These are phyloP conservation scores for Lasioglossum zephyrum DNA, from an alignment of 2,888 invertebrate species.

Conservation along the genomic window DNA sequence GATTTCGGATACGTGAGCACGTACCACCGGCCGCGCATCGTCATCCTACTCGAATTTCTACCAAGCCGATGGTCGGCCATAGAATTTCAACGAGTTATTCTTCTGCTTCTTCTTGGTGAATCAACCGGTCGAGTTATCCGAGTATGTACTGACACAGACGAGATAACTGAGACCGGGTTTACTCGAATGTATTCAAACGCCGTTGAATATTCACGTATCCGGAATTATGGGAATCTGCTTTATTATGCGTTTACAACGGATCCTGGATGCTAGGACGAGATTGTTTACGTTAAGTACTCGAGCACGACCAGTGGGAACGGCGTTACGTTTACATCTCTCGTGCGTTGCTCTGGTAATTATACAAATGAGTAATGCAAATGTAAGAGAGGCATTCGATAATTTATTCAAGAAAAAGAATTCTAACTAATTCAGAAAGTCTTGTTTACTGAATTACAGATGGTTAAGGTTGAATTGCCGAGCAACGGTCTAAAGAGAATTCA, in stretches of 20 bases:
- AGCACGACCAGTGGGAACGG: not conserved
- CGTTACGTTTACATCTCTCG: not conserved
- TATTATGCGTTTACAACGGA: not conserved
- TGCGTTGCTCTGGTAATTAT: not conserved
- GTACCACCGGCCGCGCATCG: constrained; percentile 14
- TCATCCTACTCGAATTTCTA: constrained; percentile 29
- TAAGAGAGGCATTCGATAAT: not conserved
- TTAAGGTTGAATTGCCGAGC: too few species aligned
- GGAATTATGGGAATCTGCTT: constrained; percentile 7
- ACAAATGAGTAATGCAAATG: not conserved
- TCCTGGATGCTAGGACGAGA: not conserved
- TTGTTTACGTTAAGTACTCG: constrained; percentile 6
- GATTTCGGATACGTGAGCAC: constrained; percentile 29
- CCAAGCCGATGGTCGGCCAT: not conserved
- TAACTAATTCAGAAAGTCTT: too few species aligned
- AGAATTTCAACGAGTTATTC: constrained; percentile 20
- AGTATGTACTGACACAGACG: not conserved
- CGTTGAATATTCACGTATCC: constrained; percentile 17
- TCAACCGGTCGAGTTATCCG: not conserved
- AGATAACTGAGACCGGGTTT: not conserved
- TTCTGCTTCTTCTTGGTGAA: not conserved
- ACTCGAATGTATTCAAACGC: not conserved
- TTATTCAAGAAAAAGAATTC: not conserved
- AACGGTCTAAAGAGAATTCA: too few species aligned
- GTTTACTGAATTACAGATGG: too few species aligned